Evolutionary conservation across 2,113 vertebrate species (phyloP), one percentile per base, ranked within the genome.

Genomic region (Paraplagusia blochii): DNA sequence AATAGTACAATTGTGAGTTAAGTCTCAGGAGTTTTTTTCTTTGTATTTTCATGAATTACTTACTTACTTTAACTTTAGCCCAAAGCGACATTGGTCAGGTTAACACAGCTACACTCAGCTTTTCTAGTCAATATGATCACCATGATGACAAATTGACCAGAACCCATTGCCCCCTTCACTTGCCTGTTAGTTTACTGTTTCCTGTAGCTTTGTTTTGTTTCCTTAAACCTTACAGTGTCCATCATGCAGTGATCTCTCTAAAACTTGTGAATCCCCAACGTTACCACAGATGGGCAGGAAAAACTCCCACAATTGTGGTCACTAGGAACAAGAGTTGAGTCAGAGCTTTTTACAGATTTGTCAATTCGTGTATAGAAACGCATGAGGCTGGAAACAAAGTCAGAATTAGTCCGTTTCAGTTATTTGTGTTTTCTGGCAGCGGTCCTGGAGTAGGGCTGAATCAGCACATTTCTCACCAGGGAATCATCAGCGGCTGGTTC

Each of bases 331-430:
- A 72, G 8, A 62, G 53, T 16, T 65, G 43, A 65, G 69, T 69
- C 59, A 62, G 58, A 44, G 46, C 38, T 68, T 66, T 81, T 66
- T 50, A 68, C 70, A 72, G 44, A 15, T 14, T 29, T 44, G 18
- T 80, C 77, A 76, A 75, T 53, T 70, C 59, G 17, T 79, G 11
- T 44, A 8, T 52, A 45, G 11, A 69, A 45, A 46, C 9, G 39
- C 46, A 38, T 53, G 7, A 62, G 55, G 35, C 49, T 75, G 79
- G 81, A 81, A 81, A 79, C 48, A 64, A 58, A 54, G 44, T 72
- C 56, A 70, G 53, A 78, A 74, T 79, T 48, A 80, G 58, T 43
- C 68, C 61, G 34, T 69, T 73, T 53, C 49, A 67, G 69, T 61
- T 56, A 72, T 52, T 44, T 70, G 64, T 77, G 45, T 76, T 66